Conservation (phyloP, 2,888 invertebrate genomes). For the Volucella zonaria region DNA sequence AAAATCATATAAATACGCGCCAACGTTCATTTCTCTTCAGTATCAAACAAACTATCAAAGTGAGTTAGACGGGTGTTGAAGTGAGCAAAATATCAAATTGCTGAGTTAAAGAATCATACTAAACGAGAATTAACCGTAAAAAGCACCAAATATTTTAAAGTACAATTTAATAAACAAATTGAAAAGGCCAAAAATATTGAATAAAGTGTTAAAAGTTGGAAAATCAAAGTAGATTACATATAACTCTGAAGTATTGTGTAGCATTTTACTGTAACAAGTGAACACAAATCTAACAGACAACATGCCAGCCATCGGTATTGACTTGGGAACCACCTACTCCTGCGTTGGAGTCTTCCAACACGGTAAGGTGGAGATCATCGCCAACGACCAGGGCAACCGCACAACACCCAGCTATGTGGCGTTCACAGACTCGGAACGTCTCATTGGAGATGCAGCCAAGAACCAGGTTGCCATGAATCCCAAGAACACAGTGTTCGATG, state of each 20-base stretch:
- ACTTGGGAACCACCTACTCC: conserved; percentile 92
- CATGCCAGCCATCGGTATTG: conserved; percentile 92
- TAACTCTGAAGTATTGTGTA: too few species aligned
- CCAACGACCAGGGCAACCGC: conserved; percentile 90
- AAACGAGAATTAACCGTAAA: too few species aligned
- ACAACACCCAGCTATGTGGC: conserved; percentile 89
- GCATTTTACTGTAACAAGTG: not conserved
- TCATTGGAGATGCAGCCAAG: conserved; percentile 91
- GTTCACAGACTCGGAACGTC: conserved; percentile 91
- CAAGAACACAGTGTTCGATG: conserved; percentile 94
- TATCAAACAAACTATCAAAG: conserved; percentile 11
- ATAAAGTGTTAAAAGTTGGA: too few species aligned
- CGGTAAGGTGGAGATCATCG: conserved; percentile 90
- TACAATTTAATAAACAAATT: too few species aligned
- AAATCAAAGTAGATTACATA: too few species aligned
- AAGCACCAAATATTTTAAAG: too few species aligned
- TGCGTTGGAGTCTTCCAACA: conserved; percentile 90
- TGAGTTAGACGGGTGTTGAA: not conserved
- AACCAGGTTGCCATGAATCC: conserved; percentile 93
- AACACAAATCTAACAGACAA: not conserved
- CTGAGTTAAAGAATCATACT: not conserved
- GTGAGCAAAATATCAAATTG: not conserved
- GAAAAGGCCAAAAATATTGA: too few species aligned
- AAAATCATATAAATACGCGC: conserved; percentile 62
- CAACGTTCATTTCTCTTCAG: conserved; percentile 34